Evolutionary conservation across 2,888 invertebrate genomes (phyloP), one percentile per base, ranked within the genome.

Genomic region (Cistogaster globosa): DNA sequence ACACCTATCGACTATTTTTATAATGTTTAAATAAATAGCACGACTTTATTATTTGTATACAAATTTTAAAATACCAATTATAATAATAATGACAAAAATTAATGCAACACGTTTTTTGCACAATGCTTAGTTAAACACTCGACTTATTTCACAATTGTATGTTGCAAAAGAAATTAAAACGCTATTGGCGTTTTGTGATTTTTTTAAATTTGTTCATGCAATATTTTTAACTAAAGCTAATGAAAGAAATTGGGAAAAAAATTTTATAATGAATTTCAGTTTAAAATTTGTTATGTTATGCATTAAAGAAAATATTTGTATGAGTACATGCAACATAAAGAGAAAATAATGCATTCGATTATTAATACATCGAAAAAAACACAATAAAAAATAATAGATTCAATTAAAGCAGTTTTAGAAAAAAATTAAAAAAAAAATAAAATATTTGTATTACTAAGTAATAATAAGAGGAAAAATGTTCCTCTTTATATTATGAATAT

Each of bases 171-270:
- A 74, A 81, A 84, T 76, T 62, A 69, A 78, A 80, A 69, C 53
- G 81, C 84, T 84, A 65, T 84, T 84, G 81, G 77, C 77, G 74
- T 75, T 76, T 63, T 75, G 20, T 38, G 81, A 38, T 76, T 62
- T 45, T 75, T 62, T 69, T 69, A 75, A 69, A 62, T 48, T 36
- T 81, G n/a, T 75, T 45, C 74, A 62, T 53, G 74, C 60, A 75
- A 75, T 55, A 68, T 22, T 79, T 79, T 63, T 63, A 38, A 38
- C 14, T 6, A 16, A n/a, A 48, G 14, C 32, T 18, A 81, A 81
- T 68, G 45, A 62, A 75, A 81, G 48, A 75, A 63, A 81, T 75
- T 62, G 57, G 62, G 48, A 9, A 60, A 36, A 69, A 48, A 68
- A 75, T 7, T 57, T 81, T 36, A 42, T 57, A 75, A 63, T 63